Base-by-base conservation (phyloP, 2,797 vertebrate genomes). In the Scyliorhinus canicula region DNA sequence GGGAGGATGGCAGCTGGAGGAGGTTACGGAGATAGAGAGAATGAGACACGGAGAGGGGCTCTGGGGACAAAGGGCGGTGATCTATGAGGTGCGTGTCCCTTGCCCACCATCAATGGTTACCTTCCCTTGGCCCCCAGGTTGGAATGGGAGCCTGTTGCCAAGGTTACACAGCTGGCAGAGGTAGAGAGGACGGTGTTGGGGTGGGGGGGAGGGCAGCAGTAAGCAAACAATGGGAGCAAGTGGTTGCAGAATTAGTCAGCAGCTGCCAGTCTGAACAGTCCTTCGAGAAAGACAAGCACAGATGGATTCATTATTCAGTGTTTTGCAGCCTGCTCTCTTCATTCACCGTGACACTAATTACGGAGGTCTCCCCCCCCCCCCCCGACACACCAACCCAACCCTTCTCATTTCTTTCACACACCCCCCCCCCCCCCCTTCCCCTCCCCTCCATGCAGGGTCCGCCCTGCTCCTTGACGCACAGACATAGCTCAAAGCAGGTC, bases 281-380 rank as follows among this genome's bases (percentile, higher is more conserved):
- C 50, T 71, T 94, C 74, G 28, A 94, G n/a, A 94, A 44, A 65
- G 67, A 71, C 67, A 52, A n/a, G 67, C 67, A 52, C 93, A 94
- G 93, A 74, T 74, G 67, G 93, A 94, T 94, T 74, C 50, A 94
- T 94, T 94, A 94, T 94, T 94, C 93, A 74, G 8, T 74, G 93
- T 67, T 71, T 93, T 93, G 35, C 47, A 93, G 65, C 47, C 9
- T 47, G 67, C 65, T 16, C 28, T 94, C 67, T 31, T 94, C 93
- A 94, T 94, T 94, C 93, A 94, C 93, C 67, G 26, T 94, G 93
- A 94, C 93, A 94, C 93, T 94, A 94, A 94, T 94, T 94, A 74
- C 67, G 47, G 44, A 69, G 93, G 52, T 69, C 11, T 65, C 55
- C 4, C 26, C 8, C 9, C 0, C 52, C 12, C 86, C 2, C 26